A percentile compares a stretch with the other conserved stretches of the same genome.
phyloP scores from a whole-genome alignment of 2,797 vertebrate species.

The Perodicticus potto region DNA sequence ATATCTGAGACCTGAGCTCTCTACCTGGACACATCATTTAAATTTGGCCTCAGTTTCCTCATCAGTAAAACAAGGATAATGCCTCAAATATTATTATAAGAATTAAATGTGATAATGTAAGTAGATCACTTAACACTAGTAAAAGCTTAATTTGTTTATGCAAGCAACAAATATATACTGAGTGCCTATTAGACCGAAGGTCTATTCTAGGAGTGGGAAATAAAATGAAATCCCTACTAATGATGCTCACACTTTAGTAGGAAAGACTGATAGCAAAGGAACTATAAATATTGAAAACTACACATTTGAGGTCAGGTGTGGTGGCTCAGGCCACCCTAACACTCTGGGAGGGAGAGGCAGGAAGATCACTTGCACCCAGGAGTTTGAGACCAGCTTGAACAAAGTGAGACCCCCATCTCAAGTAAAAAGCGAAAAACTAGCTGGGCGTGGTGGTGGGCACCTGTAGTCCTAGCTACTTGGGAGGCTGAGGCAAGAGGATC shows the following conservation, averaged over 20 bases:
- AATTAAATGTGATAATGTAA: background rate
- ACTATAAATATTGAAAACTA: too few species aligned
- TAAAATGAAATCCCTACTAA: background rate
- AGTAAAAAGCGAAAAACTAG: too few species aligned
- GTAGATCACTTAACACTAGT: background rate
- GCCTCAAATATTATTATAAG: background rate
- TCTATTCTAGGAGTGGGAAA: background rate
- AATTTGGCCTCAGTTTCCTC: background rate
- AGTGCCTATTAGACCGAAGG: background rate
- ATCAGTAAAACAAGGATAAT: background rate
- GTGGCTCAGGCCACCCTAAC: too few species aligned
- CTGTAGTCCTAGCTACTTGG: too few species aligned
- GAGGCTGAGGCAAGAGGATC: too few species aligned
- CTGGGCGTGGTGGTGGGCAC: too few species aligned
- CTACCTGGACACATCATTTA: background rate
- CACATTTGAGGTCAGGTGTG: too few species aligned
- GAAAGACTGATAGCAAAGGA: background rate
- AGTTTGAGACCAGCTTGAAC: too few species aligned
- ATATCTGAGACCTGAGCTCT: background rate
- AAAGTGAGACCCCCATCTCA: too few species aligned
- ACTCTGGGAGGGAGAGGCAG: too few species aligned
- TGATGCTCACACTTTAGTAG: background rate
- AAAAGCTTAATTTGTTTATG: background rate
- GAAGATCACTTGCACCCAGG: too few species aligned
- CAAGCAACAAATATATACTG: background rate